Evolutionary conservation across 2,888 invertebrate genomes (phyloP), one percentile per base, ranked within the genome.

Genomic region (Tenthredo notha): DNA sequence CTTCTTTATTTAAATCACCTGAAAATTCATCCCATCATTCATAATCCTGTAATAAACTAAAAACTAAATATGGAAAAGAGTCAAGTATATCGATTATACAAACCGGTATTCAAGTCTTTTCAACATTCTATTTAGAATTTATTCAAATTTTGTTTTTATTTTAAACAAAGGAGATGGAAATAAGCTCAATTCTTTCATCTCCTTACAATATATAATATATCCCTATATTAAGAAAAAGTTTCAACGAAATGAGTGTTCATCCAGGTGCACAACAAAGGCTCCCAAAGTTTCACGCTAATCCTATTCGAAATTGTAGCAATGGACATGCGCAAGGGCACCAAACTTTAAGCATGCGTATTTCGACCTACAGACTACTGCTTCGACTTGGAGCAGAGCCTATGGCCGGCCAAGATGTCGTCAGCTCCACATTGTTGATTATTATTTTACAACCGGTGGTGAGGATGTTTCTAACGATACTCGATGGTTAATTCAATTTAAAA

Each of bases 351-450:
- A 80, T 80, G 78, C 78, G 78, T 80, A 74, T 74, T 75, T 54
- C 25, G 77, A 77, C 25, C 29, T 29, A 40, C 78, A 29, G 33
- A 25, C 78, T 61, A 40, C 58, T 21, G 43, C 67, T 47, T 37
- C 61, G 10, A 82, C 65, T 54, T 54, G 75, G 61, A 37, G 54
- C 58, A 43, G 9, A 2, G 47, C 58, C 82, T 67, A 83, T 83
- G 67, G 82, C 50, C 82, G 82, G 65, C 67, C 82, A 83, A 83
- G 82, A 83, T 83, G 82, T 83, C 82, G 82, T 67, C 82, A 37
- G 67, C 67, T 43, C 43, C 84, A 70, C 67, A 84, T 85, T 88
- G 87, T 88, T 88, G 86, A 88, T 86, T 87, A 87, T 84, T 78
- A 85, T 80, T 82, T 80, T 80, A 37, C 15, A 65, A 25, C 78